Evolutionary conservation across 2,113 vertebrate species (phyloP).

Genomic region (Equus quagga): DNA sequence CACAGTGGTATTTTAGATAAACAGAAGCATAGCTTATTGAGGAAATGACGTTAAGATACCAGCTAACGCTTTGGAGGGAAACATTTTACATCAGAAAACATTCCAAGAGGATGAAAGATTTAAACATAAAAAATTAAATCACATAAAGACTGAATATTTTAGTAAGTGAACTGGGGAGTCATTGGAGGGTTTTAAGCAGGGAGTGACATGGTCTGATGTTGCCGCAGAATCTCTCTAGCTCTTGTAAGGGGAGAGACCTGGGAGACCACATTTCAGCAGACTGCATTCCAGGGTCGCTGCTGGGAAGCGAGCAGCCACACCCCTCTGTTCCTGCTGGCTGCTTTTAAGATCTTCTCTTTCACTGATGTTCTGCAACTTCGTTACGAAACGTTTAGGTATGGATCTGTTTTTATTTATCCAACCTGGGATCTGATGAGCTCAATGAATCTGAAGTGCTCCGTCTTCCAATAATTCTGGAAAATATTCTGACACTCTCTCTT

Average conservation of each 20-base stretch:
- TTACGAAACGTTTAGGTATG: not conserved
- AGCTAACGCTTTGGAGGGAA: not conserved
- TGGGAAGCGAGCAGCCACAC: not conserved
- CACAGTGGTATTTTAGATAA: not conserved
- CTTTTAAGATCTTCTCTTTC: not conserved
- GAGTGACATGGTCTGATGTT: not conserved
- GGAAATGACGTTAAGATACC: not conserved
- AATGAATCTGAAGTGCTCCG: not conserved
- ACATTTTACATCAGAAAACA: not conserved
- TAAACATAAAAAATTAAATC: not conserved
- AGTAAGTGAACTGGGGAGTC: not conserved
- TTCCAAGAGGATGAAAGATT: not conserved
- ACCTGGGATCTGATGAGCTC: not conserved
- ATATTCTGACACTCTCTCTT: not conserved
- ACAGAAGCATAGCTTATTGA: not conserved
- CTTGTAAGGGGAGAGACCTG: not conserved
- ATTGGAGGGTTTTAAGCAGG: not conserved
- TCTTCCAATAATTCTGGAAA: constrained; percentile 19
- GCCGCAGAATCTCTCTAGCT: not conserved
- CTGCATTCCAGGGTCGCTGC: not conserved
- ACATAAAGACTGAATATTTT: constrained; percentile 6
- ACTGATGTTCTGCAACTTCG: not conserved
- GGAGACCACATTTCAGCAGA: not conserved
- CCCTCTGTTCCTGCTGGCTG: not conserved
- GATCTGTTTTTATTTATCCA: not conserved